Evolutionary conservation across 2,113 vertebrate species (phyloP).

Genomic region (Erpornis zantholeuca): DNA sequence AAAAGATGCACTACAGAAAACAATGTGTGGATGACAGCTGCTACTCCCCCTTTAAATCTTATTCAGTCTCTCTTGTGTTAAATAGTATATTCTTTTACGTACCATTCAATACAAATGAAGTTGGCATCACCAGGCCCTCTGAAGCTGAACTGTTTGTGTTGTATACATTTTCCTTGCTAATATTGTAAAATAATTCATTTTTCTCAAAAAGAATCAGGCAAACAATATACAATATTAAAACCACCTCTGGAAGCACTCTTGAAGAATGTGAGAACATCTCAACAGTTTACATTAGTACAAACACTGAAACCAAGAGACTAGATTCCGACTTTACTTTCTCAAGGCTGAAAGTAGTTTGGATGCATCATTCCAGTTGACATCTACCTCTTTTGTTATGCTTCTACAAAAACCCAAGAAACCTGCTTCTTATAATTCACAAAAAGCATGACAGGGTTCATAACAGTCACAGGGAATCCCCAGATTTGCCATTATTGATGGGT

Average conservation of each 20-base stretch:
- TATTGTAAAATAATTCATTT: not conserved
- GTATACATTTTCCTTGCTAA: not conserved
- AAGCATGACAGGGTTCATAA: not conserved
- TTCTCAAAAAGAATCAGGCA: not conserved
- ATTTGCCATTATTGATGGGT: not conserved
- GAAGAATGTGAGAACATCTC: not conserved
- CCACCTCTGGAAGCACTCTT: not conserved
- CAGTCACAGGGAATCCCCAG: not conserved
- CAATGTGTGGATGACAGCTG: not conserved
- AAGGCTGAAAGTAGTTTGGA: not conserved
- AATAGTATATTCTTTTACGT: not conserved
- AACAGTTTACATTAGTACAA: not conserved
- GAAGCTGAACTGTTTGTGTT: not conserved
- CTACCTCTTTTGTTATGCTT: not conserved
- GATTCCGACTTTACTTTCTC: not conserved
- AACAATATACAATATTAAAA: not conserved
- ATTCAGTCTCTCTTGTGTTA: not conserved
- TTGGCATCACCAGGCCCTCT: not conserved
- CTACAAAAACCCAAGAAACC: not conserved
- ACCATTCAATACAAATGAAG: not conserved
- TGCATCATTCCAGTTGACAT: not conserved
- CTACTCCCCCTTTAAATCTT: not conserved
- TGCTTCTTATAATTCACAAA: not conserved
- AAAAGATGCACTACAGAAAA: not conserved
- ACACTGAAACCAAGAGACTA: not conserved